Base-by-base conservation (phyloP, 2,113 vertebrate species). In the Camelus dromedarius region DNA sequence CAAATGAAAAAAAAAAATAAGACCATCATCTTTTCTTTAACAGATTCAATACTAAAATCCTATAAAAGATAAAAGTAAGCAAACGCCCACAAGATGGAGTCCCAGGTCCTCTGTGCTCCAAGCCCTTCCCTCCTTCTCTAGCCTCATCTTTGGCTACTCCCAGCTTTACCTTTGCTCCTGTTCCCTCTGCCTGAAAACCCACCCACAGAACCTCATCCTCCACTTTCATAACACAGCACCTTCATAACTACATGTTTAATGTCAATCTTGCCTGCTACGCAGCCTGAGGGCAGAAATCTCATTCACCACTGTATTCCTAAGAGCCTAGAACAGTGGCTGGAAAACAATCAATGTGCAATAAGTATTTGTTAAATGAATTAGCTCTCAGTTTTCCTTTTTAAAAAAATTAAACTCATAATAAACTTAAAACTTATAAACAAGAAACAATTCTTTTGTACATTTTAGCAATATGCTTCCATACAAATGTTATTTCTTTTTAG, bases 311-410 rank as follows among this genome's bases (percentile, higher is more conserved):
- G 12, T 42, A 66, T 46, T 70, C 26, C 2, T 3, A 81, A 81
- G 54, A 76, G 24, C 26, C 30, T 66, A 81, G 58, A 91, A 81
- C 2, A 80, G 52, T 30, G 6, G 54, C 32, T 54, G 28, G 35
- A 10, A 90, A 32, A 67, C 69, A 72, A 46, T 9, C 11, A 64
- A 28, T 75, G 30, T 60, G 28, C 50, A 82, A 5, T 30, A 88
- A 75, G 32, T 60, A 89, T 54, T 50, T 94, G 67, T 15, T 90
- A 35, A 95, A 79, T 76, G 26, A 94, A 84, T 46, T 91, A 64
- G 19, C 48, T 86, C 83, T 86, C 67, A 62, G 26, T 89, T 87
- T 94, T 93, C 62, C 58, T 89, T 69, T 80, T 84, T 80, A 79
- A 82, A 93, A 79, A 82, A 93, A 80, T 20, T 79, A 95, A 96